These are phyloP conservation scores for Erpetoichthys calabaricus DNA, from an alignment of 2,797 vertebrate species.

Conservation along the genomic window DNA sequence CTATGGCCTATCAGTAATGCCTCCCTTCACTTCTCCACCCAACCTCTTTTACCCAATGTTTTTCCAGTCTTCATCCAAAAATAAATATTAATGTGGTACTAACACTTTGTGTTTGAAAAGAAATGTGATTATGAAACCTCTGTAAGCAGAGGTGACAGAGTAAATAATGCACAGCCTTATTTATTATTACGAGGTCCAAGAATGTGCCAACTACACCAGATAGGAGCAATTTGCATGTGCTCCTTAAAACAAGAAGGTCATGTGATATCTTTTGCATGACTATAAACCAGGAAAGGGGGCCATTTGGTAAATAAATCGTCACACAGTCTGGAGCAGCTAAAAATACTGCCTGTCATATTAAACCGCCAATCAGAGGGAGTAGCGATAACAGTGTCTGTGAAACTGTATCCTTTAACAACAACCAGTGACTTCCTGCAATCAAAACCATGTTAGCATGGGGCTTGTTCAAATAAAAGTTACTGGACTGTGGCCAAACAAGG, in stretches of 20 bases:
- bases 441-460: slow-evolving; percentile 33
- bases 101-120: no score
- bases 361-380: slow-evolving; percentile 23
- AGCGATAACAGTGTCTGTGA: slow-evolving; percentile 29
- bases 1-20: no score
- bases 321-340: slow-evolving; percentile 23
- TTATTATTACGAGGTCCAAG: not conserved
- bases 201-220: slow-evolving; percentile 10
- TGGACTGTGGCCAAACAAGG: slow-evolving; percentile 36
- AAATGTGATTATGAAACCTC: no score
- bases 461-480: slow-evolving; percentile 47
- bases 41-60: no score
- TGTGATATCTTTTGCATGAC: slow-evolving; percentile 11
- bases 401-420: slow-evolving; percentile 33
- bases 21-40: no score
- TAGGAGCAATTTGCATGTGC: slow-evolving; percentile 11
- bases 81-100: no score
- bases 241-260: slow-evolving; percentile 6
- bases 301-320: slow-evolving; percentile 20
- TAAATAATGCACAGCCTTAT: no score
- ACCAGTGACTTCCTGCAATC: slow-evolving; percentile 37
- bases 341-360: slow-evolving; percentile 23
- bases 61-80: no score
- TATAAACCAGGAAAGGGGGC: slow-evolving; percentile 4
- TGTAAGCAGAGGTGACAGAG: no score